Evolutionary conservation across 2,888 invertebrate species (phyloP), one percentile per base, ranked within the genome.

Genomic region (Melikaiella ostensackeni): DNA sequence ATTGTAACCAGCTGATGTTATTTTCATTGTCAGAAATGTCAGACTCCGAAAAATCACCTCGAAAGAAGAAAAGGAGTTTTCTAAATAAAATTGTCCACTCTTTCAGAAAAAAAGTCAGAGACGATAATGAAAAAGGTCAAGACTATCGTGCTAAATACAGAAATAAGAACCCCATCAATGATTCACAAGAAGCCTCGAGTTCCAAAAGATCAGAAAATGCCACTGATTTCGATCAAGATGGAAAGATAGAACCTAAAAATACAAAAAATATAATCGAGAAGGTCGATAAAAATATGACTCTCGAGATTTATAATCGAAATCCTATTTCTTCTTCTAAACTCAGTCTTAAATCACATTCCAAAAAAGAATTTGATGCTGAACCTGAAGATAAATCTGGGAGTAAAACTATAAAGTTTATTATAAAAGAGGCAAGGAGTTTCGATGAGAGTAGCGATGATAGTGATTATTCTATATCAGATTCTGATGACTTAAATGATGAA

Each of bases 381-480:
- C 30, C 4, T 30, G 21, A 24, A 46, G 46, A 46, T 46, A 30
- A n/a, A n/a, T 11, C 50, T 50, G 50, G 11, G n/a, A 70, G 21
- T 30, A 33, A 55, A 50, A 33, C n/a, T 13, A 70, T 30, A 50
- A 70, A 81, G 76, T 81, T 86, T 77, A 38, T 86, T 79, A 19
- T 64, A 62, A 82, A 77, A 79, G 82, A 86, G 80, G 76, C n/a
- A n/a, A 83, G 80, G 50, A 76, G 57, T 55, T 74, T 62, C n/a
- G 77, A 81, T 77, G 84, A 83, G 70, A 85, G 81, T 84, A 87
- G 88, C 84, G 85, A 86, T 84, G 88, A 88, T 78, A 86, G 86
- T 83, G 87, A 88, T 85, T 86, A 85, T 79, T 86, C 87, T 70
- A 80, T 83, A 75, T 84, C 87, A 83, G 85, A 84, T 76, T 84